Evolutionary conservation across 2,888 invertebrate genomes (phyloP), one percentile per base, ranked within the genome.

Genomic region (Sarcophaga variegata): DNA sequence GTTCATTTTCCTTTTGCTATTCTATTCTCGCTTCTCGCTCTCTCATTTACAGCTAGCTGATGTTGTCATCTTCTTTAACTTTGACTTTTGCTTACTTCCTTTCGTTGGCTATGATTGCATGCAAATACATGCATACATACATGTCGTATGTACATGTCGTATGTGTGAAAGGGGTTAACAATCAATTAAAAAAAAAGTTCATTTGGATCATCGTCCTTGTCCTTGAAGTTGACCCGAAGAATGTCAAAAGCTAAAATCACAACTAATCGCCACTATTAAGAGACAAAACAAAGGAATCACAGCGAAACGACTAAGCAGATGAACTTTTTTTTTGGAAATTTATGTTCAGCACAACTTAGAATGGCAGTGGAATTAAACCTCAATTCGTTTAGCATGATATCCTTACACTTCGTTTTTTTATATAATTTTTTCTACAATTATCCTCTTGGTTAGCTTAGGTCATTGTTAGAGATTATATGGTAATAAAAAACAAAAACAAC

Each of bases 1-100:
- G 78, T 79, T 78, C 71, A 72, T 84, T 87, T 78, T 63, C 75
- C 76, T 78, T 79, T 75, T 72, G 66, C 80, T 62, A 67, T 60
- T 17, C 71, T 77, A n/a, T 45, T 66, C 22, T 22, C 22, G 69
- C 75, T 59, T 79, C 63, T 69, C 70, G 67, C 72, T 62, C 60
- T 69, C 71, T 77, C 54, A 12, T 17, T 54, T 2, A 37, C 37
- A 8, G 37, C 60, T 80, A 67, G 49, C 64, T 83, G 37, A 37
- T 37, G 63, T 60, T 78, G 78, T 75, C 78, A 78, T 64, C 27
- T 83, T 69, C 76, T 83, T 86, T 74, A 47, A 74, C 69, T 77
- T 75, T 74, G 74, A 74, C 71, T 69, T 64, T 77, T 59, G 54
- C 59, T 79, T 49, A 47, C 17, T 69, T 10, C 54, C 47, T 62